Evolutionary conservation across 1,140 invertebrate genomes (phyloP).

Genomic region (Venturia canescens): DNA sequence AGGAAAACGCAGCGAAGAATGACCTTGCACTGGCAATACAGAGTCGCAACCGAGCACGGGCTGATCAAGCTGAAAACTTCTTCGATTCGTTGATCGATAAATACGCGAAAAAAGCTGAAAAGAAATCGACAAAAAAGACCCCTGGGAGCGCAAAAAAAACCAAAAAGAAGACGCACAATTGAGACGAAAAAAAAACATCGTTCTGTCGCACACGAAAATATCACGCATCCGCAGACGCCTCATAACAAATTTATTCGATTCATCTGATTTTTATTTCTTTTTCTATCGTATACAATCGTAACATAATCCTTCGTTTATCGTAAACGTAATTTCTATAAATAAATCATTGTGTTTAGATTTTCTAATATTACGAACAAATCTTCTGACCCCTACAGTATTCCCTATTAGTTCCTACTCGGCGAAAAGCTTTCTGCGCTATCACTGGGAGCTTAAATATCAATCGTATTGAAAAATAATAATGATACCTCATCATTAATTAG

Average conservation of each 20-base stretch:
- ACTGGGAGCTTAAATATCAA: too few species aligned
- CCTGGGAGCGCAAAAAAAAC: conserved; percentile 53
- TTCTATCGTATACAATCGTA: conserved; percentile 32
- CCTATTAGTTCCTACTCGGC: neutral
- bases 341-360: conserved; percentile 45
- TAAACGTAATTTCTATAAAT: conserved; percentile 42
- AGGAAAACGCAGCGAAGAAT: conserved; percentile 64
- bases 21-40: conserved; percentile 69
- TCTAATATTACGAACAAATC: conserved; percentile 25
- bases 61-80: conserved; percentile 66
- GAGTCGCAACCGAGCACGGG: conserved; percentile 67
- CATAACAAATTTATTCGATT: conserved; percentile 34
- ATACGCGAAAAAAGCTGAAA: conserved; percentile 66
- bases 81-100: conserved; percentile 74
- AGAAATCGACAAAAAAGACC: conserved; percentile 59
- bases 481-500: too few species aligned
- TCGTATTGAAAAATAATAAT: too few species aligned
- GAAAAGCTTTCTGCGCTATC: neutral
- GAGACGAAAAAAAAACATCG: neutral
- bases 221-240: conserved; percentile 35
- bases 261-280: conserved; percentile 22
- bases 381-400: too few species aligned
- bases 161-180: conserved; percentile 60
- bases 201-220: neutral
- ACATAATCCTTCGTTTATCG: conserved; percentile 33